A percentile compares a stretch with the other conserved stretches of the same genome.
Conservation (phyloP, 2,888 invertebrate species). For the Monopis laevigella region DNA sequence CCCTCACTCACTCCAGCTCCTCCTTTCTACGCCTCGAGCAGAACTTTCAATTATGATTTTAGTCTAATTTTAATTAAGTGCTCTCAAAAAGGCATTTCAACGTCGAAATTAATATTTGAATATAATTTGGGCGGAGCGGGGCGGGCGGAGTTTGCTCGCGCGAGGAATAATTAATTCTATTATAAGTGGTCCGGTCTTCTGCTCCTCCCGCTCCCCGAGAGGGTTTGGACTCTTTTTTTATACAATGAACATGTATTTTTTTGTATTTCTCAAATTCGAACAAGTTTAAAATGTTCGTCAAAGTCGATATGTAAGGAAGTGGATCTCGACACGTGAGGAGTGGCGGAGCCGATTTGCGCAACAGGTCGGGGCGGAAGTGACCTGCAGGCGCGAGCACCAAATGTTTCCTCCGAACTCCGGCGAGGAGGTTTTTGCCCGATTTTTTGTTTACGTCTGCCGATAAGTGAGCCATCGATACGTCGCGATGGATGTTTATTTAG, state of each 20-base stretch:
- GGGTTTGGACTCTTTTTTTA: neutral
- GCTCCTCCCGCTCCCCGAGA: constrained; percentile 1
- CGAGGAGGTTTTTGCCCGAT: constrained; percentile 41
- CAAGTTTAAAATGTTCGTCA: neutral
- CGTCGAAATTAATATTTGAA: constrained; percentile 68
- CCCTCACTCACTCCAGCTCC: constrained; percentile 33
- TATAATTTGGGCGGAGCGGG: constrained; percentile 65
- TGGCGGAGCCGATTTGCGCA: constrained; percentile 49
- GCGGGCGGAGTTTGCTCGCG: constrained; percentile 63
- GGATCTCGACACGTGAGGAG: constrained; percentile 13
- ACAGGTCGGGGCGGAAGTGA: constrained; percentile 67
- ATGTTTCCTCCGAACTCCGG: constrained; percentile 59
- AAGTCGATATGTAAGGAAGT: constrained; percentile 6
- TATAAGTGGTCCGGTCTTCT: constrained; percentile 31
- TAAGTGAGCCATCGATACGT: constrained; percentile 65
- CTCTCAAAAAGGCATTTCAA: constrained; percentile 65
- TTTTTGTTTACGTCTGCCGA: constrained; percentile 48
- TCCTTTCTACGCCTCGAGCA: constrained; percentile 64
- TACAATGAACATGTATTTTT: too few species aligned
- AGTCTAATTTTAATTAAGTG: constrained; percentile 67
- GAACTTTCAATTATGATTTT: constrained; percentile 68
- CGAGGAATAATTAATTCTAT: constrained; percentile 65
- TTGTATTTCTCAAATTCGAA: too few species aligned
- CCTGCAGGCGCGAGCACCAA: constrained; percentile 55
- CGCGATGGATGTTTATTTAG: constrained; percentile 54